Conservation (phyloP, 1,140 invertebrate species). For the Drosophila novamexicana region DNA sequence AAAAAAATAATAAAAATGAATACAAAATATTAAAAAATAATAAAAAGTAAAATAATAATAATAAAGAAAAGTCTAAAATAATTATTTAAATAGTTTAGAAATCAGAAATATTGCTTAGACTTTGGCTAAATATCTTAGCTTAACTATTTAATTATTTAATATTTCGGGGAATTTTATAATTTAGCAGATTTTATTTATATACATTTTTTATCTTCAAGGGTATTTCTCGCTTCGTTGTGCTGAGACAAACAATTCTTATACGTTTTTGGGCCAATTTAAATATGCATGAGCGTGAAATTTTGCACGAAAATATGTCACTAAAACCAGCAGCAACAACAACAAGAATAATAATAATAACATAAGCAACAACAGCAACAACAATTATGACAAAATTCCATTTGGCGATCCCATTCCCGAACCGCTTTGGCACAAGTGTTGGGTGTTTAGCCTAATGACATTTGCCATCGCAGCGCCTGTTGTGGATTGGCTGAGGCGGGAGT, state of each 20-base stretch:
- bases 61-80: too few species aligned
- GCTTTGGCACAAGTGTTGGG: conserved; percentile 60
- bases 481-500: not conserved
- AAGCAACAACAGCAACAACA: conserved; percentile 48
- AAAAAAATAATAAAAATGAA: too few species aligned
- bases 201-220: not conserved
- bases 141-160: too few species aligned
- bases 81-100: too few species aligned
- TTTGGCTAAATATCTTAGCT: too few species aligned
- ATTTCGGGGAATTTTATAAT: too few species aligned
- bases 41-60: too few species aligned
- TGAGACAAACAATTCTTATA: conserved; percentile 4
- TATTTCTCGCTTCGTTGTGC: not conserved
- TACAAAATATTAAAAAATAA: too few species aligned
- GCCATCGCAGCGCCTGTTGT: conserved; percentile 37
- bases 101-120: too few species aligned
- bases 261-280: conserved; percentile 55
- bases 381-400: conserved; percentile 82
- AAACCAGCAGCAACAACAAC: conserved; percentile 27
- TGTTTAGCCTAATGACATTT: conserved; percentile 76
- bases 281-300: conserved; percentile 78
- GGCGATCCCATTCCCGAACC: conserved; percentile 43
- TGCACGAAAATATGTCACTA: conserved; percentile 77
- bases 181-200: not conserved
- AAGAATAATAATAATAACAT: conserved; percentile 15